Base-by-base conservation (phyloP, 2,113 vertebrate genomes). In the Ceyx cyanopectus region DNA sequence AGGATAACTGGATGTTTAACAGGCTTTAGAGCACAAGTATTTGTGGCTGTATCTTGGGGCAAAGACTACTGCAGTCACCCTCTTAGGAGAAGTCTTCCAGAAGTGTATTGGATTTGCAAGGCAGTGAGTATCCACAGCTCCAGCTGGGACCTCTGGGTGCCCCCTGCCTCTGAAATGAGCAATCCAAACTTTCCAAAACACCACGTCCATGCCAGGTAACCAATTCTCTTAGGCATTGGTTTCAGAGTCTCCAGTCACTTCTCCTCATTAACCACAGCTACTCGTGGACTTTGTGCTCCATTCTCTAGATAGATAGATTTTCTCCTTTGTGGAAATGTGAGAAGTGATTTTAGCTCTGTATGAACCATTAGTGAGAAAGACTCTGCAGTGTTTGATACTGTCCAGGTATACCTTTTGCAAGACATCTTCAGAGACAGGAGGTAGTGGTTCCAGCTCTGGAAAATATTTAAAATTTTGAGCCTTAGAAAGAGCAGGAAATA, bases 271-370 rank as follows among this genome's bases (percentile, higher is more conserved):
- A 76, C n/a, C 37, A 48, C 34, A 65, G 26, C 63, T 61, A 48
- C 74, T 89, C 67, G 46, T 74, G 40, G 95, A 83, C 90, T 51
- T 34, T 67, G 67, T 83, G 76, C 67, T 94, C 93, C 94, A 43
- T 79, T 93, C 75, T 72, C 90, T 54, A 14, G 70, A 85, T 48
- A 85, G 69, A 69, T 48, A 85, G 69, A 69, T 89, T 95, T 95
- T 54, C 58, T 97, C 87, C 93, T 95, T 75, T 50, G 58, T 19
- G 5, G 41, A 93, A 97, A 96, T 75, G 34, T 34, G 43, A 32
- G n/a, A 81, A 4, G 3, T 53, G 22, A 58, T 29, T n/a, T 66
- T 67, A 43, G 30, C 20, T 67, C 26, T 20, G 2, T 24, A 17
- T 50, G 34, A 85, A 18, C 17, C 16, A 6, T 10, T 41, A 23